A percentile compares a stretch with the other conserved stretches of the same genome.
Evolutionary conservation across 2,888 invertebrate genomes (phyloP).

Genomic region (Spodoptera picta): DNA sequence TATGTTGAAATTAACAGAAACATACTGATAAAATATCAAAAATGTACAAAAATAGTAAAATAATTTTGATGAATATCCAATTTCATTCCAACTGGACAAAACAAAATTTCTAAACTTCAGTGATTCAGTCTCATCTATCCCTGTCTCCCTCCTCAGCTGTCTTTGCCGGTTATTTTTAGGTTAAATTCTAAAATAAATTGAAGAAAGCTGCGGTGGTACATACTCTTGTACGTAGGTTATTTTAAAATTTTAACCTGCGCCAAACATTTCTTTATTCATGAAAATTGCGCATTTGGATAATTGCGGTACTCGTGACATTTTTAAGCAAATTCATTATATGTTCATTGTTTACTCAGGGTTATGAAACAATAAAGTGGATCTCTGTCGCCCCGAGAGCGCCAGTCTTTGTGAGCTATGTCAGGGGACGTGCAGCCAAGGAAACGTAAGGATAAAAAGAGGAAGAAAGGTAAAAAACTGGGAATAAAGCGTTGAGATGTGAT

Average conservation of each 20-base stretch:
- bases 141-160: constrained; percentile 82
- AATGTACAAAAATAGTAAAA: background rate
- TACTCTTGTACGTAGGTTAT: constrained; percentile 82
- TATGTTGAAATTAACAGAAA: no score
- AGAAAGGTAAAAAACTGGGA: constrained; percentile 90
- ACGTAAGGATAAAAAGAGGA: constrained; percentile 94
- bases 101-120: constrained; percentile 36
- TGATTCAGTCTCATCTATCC: constrained; percentile 52
- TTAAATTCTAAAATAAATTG: constrained; percentile 88
- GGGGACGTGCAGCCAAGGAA: constrained; percentile 96
- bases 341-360: constrained; percentile 85
- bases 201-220: constrained; percentile 79
- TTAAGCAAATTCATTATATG: constrained; percentile 72
- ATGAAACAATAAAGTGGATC: constrained; percentile 83
- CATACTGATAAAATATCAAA: no score
- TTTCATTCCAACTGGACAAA: constrained; percentile 11
- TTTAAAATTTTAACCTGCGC: constrained; percentile 83
- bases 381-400: constrained; percentile 82
- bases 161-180: constrained; percentile 87
- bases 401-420: constrained; percentile 91
- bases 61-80: constrained; percentile 14
- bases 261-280: constrained; percentile 73
- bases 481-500: constrained; percentile 22
- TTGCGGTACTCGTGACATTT: constrained; percentile 64
- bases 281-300: constrained; percentile 83